Percentiles rank a stretch among this genome's conserved stretches.
phyloP scores from a whole-genome alignment of 2,797 vertebrate genomes.

The Sebastolobus alascanus region DNA sequence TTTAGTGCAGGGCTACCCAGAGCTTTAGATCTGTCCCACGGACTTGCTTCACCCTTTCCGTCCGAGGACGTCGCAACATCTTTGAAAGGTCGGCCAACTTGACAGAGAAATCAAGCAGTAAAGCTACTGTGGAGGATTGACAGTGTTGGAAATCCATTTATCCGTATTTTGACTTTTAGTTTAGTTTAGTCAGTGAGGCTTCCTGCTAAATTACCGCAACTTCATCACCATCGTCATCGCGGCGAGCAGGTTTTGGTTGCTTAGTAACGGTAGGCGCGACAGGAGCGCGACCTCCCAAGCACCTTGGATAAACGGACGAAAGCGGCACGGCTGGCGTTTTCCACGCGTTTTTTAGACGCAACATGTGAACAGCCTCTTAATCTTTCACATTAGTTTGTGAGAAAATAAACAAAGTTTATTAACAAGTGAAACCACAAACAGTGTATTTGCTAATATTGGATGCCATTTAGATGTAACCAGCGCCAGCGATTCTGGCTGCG shows the following conservation, averaged over 20 bases:
- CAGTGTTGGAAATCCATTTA: neutral
- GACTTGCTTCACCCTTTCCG: neutral
- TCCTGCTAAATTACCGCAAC: neutral
- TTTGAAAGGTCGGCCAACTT: too few species aligned
- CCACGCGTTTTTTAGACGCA: neutral
- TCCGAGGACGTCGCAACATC: too few species aligned
- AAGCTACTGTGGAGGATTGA: too few species aligned
- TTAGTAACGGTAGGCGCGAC: too few species aligned
- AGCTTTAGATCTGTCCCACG: neutral
- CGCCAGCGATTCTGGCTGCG: neutral
- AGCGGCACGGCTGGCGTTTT: too few species aligned
- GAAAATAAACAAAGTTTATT: conserved; percentile 14
- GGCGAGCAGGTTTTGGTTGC: too few species aligned
- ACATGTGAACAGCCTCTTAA: too few species aligned
- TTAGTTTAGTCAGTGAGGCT: neutral
- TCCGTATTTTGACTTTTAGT: neutral
- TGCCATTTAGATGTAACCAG: neutral
- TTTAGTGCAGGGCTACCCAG: neutral
- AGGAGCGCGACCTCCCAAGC: too few species aligned
- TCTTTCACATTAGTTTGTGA: conserved; percentile 22
- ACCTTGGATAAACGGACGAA: too few species aligned
- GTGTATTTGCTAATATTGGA: neutral
- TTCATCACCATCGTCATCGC: neutral
- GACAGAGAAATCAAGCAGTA: too few species aligned
- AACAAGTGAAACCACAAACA: neutral